Evolutionary conservation across 2,113 vertebrate genomes (phyloP), one percentile per base, ranked within the genome.

Genomic region (Mixornis gularis): DNA sequence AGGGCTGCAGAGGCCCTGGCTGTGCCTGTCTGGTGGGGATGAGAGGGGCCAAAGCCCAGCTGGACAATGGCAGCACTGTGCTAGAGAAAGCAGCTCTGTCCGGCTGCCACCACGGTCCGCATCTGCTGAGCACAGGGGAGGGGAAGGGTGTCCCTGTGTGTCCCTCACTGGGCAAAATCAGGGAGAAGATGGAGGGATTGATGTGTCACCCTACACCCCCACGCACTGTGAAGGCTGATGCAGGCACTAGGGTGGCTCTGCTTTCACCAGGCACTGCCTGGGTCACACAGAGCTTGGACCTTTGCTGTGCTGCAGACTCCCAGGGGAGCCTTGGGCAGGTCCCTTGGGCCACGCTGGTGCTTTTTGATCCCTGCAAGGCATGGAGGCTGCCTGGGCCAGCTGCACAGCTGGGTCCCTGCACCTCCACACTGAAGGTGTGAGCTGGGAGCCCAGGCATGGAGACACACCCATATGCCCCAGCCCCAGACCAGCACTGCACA

Each of bases 401-500:
- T 46, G 55, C 32, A 77, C 25, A 48, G 44, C 25, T 53, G 58
- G 15, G 16, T 34, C 11, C 30, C 17, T 77, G 40, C 64, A 65
- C 29, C 21, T 56, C 51, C 3, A 6, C 9, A 9, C 36, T 27
- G 0, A 0, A 70, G 16, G 11, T 14, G 21, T 3, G 12, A 46
- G 29, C n/a, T 65, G 41, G 48, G 48, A 85, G 10, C 11, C 13
- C 8, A 20, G n/a, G 26, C 26, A 29, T 0, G 4, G 74, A 60
- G 41, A n/a, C 51, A 21, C 2, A 2, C 0, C 1, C 1, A 36
- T 0, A 0, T 62, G 41, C 11, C 21, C 21, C 60, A 44, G 41
- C 15, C 19, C 46, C 0, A 0, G 16, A 4, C 9, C 5, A 4
- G 25, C 53, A 29, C 13, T 2, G 0, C 1, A 2, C 48, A 27